These are phyloP conservation scores for Hoplodrina ambigua DNA, from an alignment of 2,888 invertebrate genomes.

Conservation along the genomic window DNA sequence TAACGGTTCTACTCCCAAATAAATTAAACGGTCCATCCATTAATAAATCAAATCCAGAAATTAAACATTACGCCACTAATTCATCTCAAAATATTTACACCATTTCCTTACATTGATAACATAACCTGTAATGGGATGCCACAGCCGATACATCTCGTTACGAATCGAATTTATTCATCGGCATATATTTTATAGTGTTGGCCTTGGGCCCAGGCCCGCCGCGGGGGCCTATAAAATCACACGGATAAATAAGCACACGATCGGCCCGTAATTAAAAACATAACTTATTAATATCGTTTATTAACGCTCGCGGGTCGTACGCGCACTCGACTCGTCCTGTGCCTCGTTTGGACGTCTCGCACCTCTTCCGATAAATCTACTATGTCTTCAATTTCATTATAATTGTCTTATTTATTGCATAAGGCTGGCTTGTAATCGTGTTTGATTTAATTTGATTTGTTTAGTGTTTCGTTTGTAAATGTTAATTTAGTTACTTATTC, in stretches of 20 bases:
- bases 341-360: slow-evolving; percentile 40
- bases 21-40: slow-evolving; percentile 26
- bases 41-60: slow-evolving; percentile 43
- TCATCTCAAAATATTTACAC: slow-evolving; percentile 70
- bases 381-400: slow-evolving; percentile 57
- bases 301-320: slow-evolving; percentile 86
- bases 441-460: slow-evolving; percentile 64
- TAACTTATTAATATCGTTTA: slow-evolving; percentile 90
- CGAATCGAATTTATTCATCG: slow-evolving; percentile 88
- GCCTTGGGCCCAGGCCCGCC: slow-evolving; percentile 76
- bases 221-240: slow-evolving; percentile 89
- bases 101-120: slow-evolving; percentile 72
- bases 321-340: slow-evolving; percentile 44
- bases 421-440: slow-evolving; percentile 45
- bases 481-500: slow-evolving; percentile 21
- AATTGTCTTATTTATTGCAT: slow-evolving; percentile 59
- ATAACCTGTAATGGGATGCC: slow-evolving; percentile 76
- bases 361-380: slow-evolving; percentile 59
- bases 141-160: slow-evolving; percentile 87
- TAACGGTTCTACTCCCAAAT: slow-evolving; percentile 13
- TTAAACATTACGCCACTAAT: slow-evolving; percentile 43
- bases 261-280: slow-evolving; percentile 89
- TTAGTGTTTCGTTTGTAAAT: slow-evolving; percentile 37
- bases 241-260: slow-evolving; percentile 88
- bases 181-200: slow-evolving; percentile 86